Evolutionary conservation across 2,113 vertebrate species (phyloP).

Genomic region (Hylia prasina): DNA sequence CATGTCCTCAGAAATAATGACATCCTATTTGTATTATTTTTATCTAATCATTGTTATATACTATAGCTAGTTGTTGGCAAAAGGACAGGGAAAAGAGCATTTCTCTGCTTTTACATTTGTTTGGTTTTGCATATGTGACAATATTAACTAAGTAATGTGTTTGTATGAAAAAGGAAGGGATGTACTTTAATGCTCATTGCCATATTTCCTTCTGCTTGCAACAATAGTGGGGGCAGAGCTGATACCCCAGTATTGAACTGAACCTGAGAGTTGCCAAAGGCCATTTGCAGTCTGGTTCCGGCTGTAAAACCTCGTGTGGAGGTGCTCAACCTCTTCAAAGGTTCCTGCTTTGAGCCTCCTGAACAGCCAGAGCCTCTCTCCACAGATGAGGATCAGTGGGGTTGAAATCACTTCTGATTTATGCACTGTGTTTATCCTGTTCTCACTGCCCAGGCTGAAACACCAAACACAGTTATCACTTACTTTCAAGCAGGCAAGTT

Average conservation of each 20-base stretch:
- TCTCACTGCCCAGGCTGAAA: neutral
- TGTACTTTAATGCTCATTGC: neutral
- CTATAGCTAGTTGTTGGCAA: neutral
- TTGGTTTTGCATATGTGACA: neutral
- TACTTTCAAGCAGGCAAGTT: neutral
- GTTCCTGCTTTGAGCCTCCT: neutral
- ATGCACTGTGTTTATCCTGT: neutral
- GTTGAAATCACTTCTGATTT: neutral
- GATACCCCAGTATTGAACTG: neutral
- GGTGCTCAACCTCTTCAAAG: fast-evolving
- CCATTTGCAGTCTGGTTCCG: neutral
- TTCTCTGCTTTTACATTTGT: neutral
- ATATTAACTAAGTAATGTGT: neutral
- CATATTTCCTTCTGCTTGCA: neutral
- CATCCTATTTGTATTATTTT: neutral
- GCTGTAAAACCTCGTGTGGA: fast-evolving
- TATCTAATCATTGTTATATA: neutral
- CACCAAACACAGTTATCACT: neutral
- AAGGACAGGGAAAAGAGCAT: neutral
- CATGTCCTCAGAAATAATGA: neutral
- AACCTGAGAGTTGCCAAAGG: neutral
- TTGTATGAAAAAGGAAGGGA: neutral
- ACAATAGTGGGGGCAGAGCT: neutral
- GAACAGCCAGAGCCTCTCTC: neutral
- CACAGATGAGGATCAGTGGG: neutral